These are phyloP conservation scores for Rhyacichthys aspro DNA, from an alignment of 2,797 vertebrate species.

Conservation along the genomic window DNA sequence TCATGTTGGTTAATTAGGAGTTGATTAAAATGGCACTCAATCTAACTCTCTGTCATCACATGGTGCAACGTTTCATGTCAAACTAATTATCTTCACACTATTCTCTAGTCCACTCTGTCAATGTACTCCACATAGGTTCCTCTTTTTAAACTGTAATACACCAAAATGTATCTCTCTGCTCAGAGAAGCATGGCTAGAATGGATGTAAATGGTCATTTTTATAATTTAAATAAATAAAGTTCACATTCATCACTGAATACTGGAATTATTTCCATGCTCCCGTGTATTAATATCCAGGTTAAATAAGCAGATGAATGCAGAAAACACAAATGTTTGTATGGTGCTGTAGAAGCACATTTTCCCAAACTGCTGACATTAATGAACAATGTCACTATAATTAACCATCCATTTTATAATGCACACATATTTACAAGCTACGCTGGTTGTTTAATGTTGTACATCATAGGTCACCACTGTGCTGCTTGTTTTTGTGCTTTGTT, in stretches of 20 bases:
- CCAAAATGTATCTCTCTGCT: not conserved
- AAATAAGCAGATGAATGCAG: not conserved
- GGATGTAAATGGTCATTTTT: too few relatives aligned
- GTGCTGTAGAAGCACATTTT: conserved; percentile 2
- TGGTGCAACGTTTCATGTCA: conserved; percentile 10
- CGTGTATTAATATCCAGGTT: not conserved
- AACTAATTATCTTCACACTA: conserved; percentile 3
- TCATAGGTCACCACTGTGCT: conserved; percentile 1
- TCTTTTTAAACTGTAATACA: not conserved
- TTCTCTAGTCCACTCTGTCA: not conserved
- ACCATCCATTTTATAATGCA: conserved; percentile 10
- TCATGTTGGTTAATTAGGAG: conserved; percentile 1
- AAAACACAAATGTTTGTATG: not conserved
- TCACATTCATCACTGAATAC: too few relatives aligned
- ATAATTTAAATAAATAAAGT: too few relatives aligned
- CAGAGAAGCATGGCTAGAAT: too few relatives aligned
- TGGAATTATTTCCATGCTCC: not conserved
- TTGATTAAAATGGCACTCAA: conserved; percentile 8
- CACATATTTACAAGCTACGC: conserved; percentile 6
- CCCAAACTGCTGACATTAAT: conserved; percentile 1
- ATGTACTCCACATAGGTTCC: not conserved
- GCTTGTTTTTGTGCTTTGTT: not conserved
- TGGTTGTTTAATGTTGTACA: conserved; percentile 4
- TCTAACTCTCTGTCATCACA: conserved; percentile 10
- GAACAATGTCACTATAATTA: conserved; percentile 4